Base-by-base conservation (phyloP, 2,888 invertebrate genomes). In the Dinocampus coccinellae region DNA sequence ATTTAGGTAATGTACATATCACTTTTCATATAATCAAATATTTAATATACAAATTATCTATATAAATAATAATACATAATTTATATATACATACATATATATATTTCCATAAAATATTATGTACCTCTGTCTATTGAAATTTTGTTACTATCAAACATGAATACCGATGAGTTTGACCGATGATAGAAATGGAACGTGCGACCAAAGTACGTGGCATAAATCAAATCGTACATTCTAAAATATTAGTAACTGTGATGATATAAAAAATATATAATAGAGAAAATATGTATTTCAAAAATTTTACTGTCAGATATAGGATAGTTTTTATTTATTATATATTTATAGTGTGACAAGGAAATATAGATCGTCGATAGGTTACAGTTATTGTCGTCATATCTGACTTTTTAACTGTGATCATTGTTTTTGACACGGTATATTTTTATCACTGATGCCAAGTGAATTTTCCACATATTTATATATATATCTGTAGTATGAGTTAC, bases 1-100 rank as follows among this genome's bases (percentile, higher is more conserved):
- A 81, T 78, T 81, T 85, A 74, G 84, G 85, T 85, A 78, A 82
- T 75, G 77, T 26, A 13, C 20, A 61, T 11, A 10, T 58, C 11
- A 39, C 20, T 9, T 24, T 22, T 4, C 24, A 24, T 6, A 16
- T 4, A 39, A 16, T 58, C 2, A 58, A 33, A 58, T 29, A 58
- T 33, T 13, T 34, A 16, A 13, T 10, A n/a, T 3, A 13, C n/a
- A 9, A n/a, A 22, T 26, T 9, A 26, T 24, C 57, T 16, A 10
- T 2, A 34, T 13, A 16, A 58, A 13, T 58, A 16, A 58, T 13
- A n/a, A 26, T 24, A 29, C n/a, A n/a, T n/a, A 29, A 57, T 29
- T 10, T 26, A 29, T 29, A n/a, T 34, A 58, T 34, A 1, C 16
- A 16, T 29, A n/a, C 33, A 13, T 16, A n/a, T 16, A 33, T 33